phyloP scores from a whole-genome alignment of 2,888 invertebrate genomes.

The Meta bourneti region DNA sequence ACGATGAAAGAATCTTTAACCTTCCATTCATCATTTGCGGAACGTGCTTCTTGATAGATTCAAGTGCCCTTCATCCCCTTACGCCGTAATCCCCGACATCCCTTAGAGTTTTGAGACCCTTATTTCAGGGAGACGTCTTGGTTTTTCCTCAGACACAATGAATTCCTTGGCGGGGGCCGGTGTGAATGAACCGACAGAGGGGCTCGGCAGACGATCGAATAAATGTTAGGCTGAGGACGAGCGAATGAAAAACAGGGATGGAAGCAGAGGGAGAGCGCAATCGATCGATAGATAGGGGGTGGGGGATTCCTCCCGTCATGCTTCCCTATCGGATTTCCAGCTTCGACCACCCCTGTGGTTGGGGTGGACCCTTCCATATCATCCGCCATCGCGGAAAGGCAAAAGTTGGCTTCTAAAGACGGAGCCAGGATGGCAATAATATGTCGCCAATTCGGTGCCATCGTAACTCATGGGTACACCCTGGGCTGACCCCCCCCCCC shows the following conservation, averaged over 20 bases:
- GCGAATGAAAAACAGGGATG: background rate
- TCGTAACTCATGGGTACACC: background rate
- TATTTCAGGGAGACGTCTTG: background rate
- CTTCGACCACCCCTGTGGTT: slow-evolving; percentile 15
- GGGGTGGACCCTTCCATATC: slow-evolving; percentile 31
- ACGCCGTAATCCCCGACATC: background rate
- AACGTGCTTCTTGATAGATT: too few relatives aligned
- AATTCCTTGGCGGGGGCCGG: background rate
- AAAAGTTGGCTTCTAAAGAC: slow-evolving; percentile 24
- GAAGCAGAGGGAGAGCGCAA: background rate
- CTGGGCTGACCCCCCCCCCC: too few relatives aligned
- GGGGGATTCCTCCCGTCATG: slow-evolving; percentile 23
- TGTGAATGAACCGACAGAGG: slow-evolving; percentile 59
- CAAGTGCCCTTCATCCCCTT: background rate
- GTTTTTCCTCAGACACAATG: slow-evolving; percentile 29
- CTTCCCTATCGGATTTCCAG: slow-evolving; percentile 28
- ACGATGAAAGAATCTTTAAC: too few relatives aligned
- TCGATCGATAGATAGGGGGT: slow-evolving; percentile 51
- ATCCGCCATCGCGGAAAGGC: slow-evolving; percentile 8
- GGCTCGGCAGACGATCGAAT: slow-evolving; percentile 60
- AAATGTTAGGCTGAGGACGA: slow-evolving; percentile 41
- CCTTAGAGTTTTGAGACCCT: background rate
- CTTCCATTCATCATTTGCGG: too few relatives aligned
- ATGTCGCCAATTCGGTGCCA: background rate
- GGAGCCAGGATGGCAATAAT: background rate